Conservation (phyloP, 2,797 vertebrate species). For the Meda fulgida region DNA sequence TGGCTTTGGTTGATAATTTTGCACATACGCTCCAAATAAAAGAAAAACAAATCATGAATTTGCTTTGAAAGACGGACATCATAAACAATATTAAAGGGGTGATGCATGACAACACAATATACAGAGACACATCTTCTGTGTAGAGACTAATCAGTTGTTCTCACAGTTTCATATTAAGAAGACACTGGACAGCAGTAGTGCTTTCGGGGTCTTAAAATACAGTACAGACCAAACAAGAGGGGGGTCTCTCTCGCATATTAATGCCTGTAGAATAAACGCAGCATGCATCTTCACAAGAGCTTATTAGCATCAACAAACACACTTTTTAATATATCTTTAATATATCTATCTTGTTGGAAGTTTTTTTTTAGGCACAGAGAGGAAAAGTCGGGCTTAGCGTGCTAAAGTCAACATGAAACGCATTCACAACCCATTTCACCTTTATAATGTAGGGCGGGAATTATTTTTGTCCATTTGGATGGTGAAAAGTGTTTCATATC, state of each 20-base stretch:
- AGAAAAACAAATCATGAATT: conserved; percentile 21
- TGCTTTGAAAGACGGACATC: background rate
- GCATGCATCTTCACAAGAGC: conserved; percentile 32
- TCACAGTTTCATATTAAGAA: conserved; percentile 38
- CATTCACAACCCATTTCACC: background rate
- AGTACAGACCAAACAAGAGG: conserved; percentile 14
- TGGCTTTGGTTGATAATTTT: conserved; percentile 28
- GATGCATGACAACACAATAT: background rate
- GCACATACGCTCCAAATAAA: conserved; percentile 22
- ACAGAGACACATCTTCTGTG: conserved; percentile 12
- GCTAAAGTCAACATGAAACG: background rate
- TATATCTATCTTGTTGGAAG: background rate
- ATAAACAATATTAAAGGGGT: conserved; percentile 5
- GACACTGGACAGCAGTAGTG: conserved; percentile 45
- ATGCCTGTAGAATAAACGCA: conserved; percentile 12
- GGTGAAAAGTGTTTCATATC: background rate
- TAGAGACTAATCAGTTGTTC: conserved; percentile 12
- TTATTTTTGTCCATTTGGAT: background rate
- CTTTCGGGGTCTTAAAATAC: conserved; percentile 34
- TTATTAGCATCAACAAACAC: conserved; percentile 16
- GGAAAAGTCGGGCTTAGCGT: background rate
- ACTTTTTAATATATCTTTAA: conserved; percentile 1
- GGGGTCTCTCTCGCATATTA: background rate
- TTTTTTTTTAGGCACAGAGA: conserved; percentile 11
- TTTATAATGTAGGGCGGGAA: background rate